Evolutionary conservation across 2,888 invertebrate genomes (phyloP).

Genomic region (Lysandra bellargus): DNA sequence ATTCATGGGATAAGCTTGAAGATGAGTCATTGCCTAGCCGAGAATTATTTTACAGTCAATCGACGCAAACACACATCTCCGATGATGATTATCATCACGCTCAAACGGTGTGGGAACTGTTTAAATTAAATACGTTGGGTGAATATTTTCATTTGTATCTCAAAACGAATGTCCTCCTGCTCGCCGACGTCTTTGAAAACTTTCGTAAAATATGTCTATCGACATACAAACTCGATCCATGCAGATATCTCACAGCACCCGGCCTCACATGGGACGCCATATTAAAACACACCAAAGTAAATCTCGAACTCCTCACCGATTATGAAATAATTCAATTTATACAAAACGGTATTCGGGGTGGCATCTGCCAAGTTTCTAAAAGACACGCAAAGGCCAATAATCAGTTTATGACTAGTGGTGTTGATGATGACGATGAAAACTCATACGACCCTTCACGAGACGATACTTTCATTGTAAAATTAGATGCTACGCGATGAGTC

Average conservation of each 20-base stretch:
- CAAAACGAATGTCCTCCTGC: neutral
- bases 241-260: neutral
- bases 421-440: neutral
- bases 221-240: neutral
- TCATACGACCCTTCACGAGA: neutral
- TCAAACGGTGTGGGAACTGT: too few relatives aligned
- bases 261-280: neutral
- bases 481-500: neutral
- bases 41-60: neutral
- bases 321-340: neutral
- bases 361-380: neutral
- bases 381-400: neutral
- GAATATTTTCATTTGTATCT: too few relatives aligned
- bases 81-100: too few relatives aligned
- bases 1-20: neutral
- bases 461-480: neutral
- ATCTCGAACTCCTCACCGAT: neutral
- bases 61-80: neutral
- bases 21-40: neutral
- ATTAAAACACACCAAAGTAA: neutral
- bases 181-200: neutral
- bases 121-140: too few relatives aligned
- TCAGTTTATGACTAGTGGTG: neutral
- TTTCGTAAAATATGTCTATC: neutral
- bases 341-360: neutral